phyloP scores from a whole-genome alignment of 2,113 vertebrate genomes.

The Nettapus auritus region DNA sequence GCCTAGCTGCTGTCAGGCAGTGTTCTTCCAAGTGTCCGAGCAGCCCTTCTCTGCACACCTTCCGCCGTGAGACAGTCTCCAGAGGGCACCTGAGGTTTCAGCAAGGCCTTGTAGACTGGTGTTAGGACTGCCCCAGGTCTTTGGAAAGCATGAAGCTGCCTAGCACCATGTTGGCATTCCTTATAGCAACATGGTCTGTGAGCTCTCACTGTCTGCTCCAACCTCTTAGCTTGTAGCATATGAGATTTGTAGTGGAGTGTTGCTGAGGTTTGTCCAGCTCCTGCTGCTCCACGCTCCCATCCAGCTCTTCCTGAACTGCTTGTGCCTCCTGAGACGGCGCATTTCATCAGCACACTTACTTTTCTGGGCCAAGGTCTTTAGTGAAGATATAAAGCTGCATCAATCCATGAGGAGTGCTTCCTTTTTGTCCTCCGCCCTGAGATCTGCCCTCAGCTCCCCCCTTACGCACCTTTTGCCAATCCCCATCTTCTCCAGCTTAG shows the following conservation, averaged over 20 bases:
- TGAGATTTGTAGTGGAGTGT: not conserved
- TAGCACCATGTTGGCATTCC: fast-evolving
- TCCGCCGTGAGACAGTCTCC: not conserved
- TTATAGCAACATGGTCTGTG: not conserved
- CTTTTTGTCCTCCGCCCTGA: not conserved
- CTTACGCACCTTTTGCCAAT: not conserved
- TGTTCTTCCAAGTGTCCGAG: not conserved
- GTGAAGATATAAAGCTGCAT: not conserved
- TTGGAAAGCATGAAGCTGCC: not conserved
- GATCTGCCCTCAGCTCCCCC: not conserved
- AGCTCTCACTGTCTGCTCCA: not conserved
- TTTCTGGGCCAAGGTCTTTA: not conserved
- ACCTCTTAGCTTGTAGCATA: not conserved
- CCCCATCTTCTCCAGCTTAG: not conserved
- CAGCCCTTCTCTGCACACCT: not conserved
- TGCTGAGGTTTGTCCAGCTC: not conserved
- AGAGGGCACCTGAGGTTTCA: not conserved
- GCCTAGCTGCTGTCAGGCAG: not conserved
- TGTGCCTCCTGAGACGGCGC: not conserved
- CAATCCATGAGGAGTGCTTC: not conserved
- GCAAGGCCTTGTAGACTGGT: not conserved
- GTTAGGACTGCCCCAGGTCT: not conserved
- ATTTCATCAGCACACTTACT: not conserved
- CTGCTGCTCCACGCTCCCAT: not conserved
- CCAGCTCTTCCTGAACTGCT: not conserved